Evolutionary conservation across 1,140 invertebrate species (phyloP).

Genomic region (Araneus ventricosus): DNA sequence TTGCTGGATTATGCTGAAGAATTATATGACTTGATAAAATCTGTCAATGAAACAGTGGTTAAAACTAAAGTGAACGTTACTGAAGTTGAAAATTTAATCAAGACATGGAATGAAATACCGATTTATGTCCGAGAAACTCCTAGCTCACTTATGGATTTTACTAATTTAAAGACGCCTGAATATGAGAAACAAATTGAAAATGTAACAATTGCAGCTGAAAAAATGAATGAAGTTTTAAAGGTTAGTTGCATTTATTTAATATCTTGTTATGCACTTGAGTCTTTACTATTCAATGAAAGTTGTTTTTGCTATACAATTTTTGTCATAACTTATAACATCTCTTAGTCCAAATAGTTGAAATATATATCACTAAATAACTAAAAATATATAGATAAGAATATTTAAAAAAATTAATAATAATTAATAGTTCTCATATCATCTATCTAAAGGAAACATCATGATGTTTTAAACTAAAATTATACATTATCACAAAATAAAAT

Average conservation of each 20-base stretch:
- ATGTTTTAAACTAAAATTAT: no score
- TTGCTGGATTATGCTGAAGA: conserved; percentile 42
- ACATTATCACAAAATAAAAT: no score
- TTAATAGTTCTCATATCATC: no score
- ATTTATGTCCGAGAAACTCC: conserved; percentile 41
- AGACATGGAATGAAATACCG: conserved; percentile 21
- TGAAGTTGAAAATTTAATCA: conserved; percentile 36
- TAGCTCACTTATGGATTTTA: conserved; percentile 28
- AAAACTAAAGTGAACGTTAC: conserved; percentile 28
- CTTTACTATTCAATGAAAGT: no score
- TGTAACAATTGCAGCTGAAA: background rate
- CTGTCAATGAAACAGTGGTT: conserved; percentile 16
- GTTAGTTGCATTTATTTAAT: conserved; percentile 10
- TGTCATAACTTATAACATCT: no score
- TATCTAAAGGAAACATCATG: no score
- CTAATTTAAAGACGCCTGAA: background rate
- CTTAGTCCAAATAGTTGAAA: no score
- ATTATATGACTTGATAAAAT: conserved; percentile 29
- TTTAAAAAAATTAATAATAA: no score
- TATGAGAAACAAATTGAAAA: background rate
- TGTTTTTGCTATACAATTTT: no score
- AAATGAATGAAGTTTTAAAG: background rate
- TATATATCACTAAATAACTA: no score
- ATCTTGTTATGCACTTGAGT: background rate
- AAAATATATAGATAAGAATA: no score